Evolutionary conservation across 2,888 invertebrate species (phyloP), one percentile per base, ranked within the genome.

Genomic region (Stratiomys singularior): DNA sequence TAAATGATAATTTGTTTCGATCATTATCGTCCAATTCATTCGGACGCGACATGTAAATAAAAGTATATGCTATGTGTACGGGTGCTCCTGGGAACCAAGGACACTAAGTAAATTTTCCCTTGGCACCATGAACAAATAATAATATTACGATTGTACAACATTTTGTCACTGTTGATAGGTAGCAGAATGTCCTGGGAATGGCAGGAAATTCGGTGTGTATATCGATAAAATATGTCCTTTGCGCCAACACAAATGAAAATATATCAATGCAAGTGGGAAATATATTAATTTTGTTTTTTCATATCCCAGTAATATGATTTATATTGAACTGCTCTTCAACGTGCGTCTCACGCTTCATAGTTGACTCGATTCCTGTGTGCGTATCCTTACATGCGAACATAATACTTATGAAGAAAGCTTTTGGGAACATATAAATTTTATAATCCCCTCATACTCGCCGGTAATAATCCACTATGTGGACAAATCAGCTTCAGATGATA

Each of bases 351-450:
- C n/a, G n/a, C n/a, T n/a, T n/a, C n/a, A n/a, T n/a, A n/a, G n/a
- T n/a, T n/a, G n/a, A n/a, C n/a, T n/a, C n/a, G n/a, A n/a, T n/a
- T n/a, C n/a, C n/a, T n/a, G n/a, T n/a, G n/a, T n/a, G n/a, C n/a
- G n/a, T n/a, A n/a, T n/a, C n/a, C n/a, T n/a, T n/a, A 37, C 37
- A 37, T 37, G 37, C 37, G 9, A 37, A 3, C 37, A 37, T 5
- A 37, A 52, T 52, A 15, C 27, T 15, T 23, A 63, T 27, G 63
- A 9, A 4, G 52, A 52, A 15, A 18, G 18, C 52, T 52, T 4
- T 52, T 52, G 18, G 28, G 28, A 3, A 63, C 63, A 63, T 52
- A 52, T 66, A 1, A 64, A 66, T 66, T 63, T 66, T 66, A 66
- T 66, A 37, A 28, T 15, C 18, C 18, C n/a, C 66, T 4, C 66